These are phyloP conservation scores for Spea hammondii DNA, from an alignment of 2,797 vertebrate species.

Conservation along the genomic window DNA sequence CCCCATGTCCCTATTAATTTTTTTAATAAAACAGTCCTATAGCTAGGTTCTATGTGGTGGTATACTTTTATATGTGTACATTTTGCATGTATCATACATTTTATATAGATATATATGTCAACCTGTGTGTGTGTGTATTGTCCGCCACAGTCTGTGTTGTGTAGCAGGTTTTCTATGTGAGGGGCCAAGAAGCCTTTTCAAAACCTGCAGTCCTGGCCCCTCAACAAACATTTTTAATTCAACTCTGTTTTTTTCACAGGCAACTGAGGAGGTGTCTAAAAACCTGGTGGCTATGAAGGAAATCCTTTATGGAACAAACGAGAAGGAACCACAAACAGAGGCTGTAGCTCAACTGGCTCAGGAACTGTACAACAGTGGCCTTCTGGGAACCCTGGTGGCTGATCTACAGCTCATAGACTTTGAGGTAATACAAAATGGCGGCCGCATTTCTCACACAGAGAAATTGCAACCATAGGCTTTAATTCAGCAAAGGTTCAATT, in stretches of 20 bases:
- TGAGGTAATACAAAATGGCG: constrained; percentile 73
- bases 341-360: constrained; percentile 94
- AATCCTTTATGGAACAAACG: constrained; percentile 92
- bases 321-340: constrained; percentile 95
- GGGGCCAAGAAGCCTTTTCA: no score
- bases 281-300: constrained; percentile 97
- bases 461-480: background rate
- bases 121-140: no score
- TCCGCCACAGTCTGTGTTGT: no score
- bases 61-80: no score
- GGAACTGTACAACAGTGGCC: constrained; percentile 93
- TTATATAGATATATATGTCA: no score
- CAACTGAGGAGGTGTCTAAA: constrained; percentile 95
- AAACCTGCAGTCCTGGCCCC: no score
- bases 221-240: background rate
- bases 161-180: no score
- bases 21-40: no score
- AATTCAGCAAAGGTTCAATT: background rate
- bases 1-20: no score
- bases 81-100: no score
- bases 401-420: constrained; percentile 96
- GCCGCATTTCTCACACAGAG: background rate
- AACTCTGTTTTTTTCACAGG: constrained; percentile 66
- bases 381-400: constrained; percentile 87
- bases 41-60: no score